Evolutionary conservation across 2,888 invertebrate genomes (phyloP).

Genomic region (Drosophila rellima): DNA sequence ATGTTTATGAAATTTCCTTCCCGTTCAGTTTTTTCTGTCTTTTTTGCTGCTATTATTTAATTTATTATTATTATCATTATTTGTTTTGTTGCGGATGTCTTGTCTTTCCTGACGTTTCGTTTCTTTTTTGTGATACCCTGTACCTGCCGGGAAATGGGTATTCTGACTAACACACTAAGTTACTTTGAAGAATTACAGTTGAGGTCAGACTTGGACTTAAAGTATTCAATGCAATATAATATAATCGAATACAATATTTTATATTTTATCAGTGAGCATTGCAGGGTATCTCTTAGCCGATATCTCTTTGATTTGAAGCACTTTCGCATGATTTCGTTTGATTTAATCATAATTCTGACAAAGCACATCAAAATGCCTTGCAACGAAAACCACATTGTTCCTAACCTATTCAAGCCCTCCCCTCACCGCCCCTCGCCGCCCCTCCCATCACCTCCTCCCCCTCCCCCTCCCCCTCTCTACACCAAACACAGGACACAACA

Average conservation of each 20-base stretch:
- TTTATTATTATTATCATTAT: constrained; percentile 31
- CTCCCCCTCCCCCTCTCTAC: background rate
- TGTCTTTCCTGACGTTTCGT: constrained; percentile 35
- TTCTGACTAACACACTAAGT: background rate
- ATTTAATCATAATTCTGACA: constrained; percentile 64
- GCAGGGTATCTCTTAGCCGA: constrained; percentile 6
- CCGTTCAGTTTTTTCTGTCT: constrained; percentile 19
- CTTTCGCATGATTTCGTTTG: constrained; percentile 39
- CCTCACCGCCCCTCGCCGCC: background rate
- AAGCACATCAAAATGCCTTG: constrained; percentile 31
- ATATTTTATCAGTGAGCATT: background rate
- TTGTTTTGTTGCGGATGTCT: constrained; percentile 13
- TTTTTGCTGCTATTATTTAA: constrained; percentile 17
- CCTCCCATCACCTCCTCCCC: too few relatives aligned
- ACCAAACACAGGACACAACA: constrained; percentile 29
- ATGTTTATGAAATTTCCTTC: constrained; percentile 19
- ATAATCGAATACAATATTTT: background rate
- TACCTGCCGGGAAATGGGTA: background rate
- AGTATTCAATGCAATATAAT: background rate
- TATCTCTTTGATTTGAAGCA: background rate
- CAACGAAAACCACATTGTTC: constrained; percentile 12
- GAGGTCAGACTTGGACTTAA: too few relatives aligned
- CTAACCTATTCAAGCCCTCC: constrained; percentile 1
- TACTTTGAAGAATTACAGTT: background rate
- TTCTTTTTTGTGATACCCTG: background rate